A percentile compares a stretch with the other conserved stretches of the same genome.
Evolutionary conservation across 1,140 invertebrate genomes (phyloP).

Genomic region (Rhopalosiphum maidis): DNA sequence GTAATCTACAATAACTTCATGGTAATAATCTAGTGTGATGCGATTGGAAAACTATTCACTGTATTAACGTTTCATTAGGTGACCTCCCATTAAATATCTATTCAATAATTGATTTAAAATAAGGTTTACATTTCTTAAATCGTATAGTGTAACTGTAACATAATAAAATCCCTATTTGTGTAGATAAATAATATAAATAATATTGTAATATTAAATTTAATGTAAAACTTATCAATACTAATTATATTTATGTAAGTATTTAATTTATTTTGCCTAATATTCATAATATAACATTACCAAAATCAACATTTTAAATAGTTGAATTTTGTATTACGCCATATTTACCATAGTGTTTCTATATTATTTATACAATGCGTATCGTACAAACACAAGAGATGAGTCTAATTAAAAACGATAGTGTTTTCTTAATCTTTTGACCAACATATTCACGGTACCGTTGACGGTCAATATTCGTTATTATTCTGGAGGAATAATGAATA

Average conservation of each 20-base stretch:
- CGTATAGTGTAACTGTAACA: not conserved
- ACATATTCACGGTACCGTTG: not conserved
- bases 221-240: not conserved
- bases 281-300: not conserved
- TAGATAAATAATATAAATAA: not conserved
- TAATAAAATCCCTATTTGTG: not conserved
- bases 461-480: slow-evolving; percentile 3
- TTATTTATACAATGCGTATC: not conserved
- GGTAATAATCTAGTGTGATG: not conserved
- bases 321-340: not conserved
- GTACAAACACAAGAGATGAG: not conserved
- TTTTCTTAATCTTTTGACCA: not conserved
- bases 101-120: not conserved
- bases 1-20: not conserved
- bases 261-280: not conserved
- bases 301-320: not conserved
- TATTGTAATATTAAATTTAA: not conserved
- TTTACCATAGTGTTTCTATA: not conserved
- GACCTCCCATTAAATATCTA: not conserved
- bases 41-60: not conserved
- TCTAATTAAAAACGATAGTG: not conserved
- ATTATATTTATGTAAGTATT: not conserved
- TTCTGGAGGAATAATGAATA: not conserved
- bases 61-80: not conserved
- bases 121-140: not conserved